phyloP scores from a whole-genome alignment of 2,113 vertebrate species.

The Nesogale talazaci region DNA sequence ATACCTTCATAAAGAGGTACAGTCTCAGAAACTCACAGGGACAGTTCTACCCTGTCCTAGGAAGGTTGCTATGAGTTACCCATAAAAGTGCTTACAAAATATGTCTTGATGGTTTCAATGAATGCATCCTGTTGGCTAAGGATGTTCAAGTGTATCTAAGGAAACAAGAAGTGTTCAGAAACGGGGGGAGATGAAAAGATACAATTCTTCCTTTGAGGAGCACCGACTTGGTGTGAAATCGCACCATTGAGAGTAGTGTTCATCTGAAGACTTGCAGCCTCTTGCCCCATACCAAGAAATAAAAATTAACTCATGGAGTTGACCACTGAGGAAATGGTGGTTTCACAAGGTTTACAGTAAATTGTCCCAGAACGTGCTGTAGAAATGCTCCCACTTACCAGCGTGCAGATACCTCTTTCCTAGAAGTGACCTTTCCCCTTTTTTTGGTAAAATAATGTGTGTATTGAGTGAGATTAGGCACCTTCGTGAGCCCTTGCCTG shows the following conservation, averaged over 20 bases:
- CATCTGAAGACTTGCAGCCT: constrained; percentile 6
- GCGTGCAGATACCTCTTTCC: constrained; percentile 22
- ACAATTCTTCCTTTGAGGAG: neutral
- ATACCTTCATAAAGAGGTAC: too few species aligned
- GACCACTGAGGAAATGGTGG: constrained; percentile 27
- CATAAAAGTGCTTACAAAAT: neutral
- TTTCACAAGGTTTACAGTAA: constrained; percentile 35
- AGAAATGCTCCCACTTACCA: constrained; percentile 8
- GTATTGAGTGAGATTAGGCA: neutral
- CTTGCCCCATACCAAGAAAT: constrained; percentile 14
- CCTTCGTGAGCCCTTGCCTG: neutral
- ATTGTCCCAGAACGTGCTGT: constrained; percentile 24
- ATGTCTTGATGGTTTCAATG: constrained; percentile 13
- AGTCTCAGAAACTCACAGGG: too few species aligned
- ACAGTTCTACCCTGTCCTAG: too few species aligned
- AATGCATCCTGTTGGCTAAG: neutral
- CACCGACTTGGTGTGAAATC: neutral
- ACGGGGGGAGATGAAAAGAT: neutral
- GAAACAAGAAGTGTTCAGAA: neutral
- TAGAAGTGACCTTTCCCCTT: neutral
- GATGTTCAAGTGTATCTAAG: constrained; percentile 9
- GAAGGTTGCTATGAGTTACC: too few species aligned
- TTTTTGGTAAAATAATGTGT: neutral
- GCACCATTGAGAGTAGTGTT: neutral
- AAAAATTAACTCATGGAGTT: neutral